These are phyloP conservation scores for Drosophila eugracilis DNA, from an alignment of 1,140 invertebrate genomes.

Conservation along the genomic window DNA sequence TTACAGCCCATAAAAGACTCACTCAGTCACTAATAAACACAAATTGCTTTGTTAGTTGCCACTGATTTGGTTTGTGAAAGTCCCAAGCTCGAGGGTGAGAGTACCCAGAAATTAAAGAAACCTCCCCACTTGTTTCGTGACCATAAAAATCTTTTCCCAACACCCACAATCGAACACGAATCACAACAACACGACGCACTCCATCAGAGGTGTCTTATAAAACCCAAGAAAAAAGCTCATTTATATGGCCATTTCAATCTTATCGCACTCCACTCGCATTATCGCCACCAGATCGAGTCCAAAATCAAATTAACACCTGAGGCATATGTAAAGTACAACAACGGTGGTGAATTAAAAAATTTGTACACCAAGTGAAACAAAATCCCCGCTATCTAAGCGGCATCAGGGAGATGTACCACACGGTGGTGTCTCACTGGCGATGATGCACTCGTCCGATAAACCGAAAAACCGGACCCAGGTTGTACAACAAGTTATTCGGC, in stretches of 20 bases:
- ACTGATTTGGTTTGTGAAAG: constrained; percentile 42
- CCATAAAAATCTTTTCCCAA: constrained; percentile 63
- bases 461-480: constrained; percentile 48
- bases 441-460: constrained; percentile 42
- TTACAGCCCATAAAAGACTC: constrained; percentile 56
- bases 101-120: constrained; percentile 16
- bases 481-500: constrained; percentile 61
- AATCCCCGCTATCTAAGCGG: constrained; percentile 56
- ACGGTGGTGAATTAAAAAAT: constrained; percentile 38
- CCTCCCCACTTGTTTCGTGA: constrained; percentile 20
- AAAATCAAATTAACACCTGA: constrained; percentile 78
- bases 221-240: constrained; percentile 37
- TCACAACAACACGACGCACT: constrained; percentile 6
- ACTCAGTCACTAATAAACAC: constrained; percentile 54
- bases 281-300: constrained; percentile 45
- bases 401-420: constrained; percentile 44
- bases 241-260: constrained; percentile 56
- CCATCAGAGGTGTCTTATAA: constrained; percentile 39
- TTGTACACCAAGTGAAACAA: constrained; percentile 32
- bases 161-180: constrained; percentile 1
- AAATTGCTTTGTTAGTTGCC: constrained; percentile 41
- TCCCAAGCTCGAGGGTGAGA: constrained; percentile 15
- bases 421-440: constrained; percentile 66
- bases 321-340: constrained; percentile 10
- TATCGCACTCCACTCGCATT: constrained; percentile 70